Conservation (phyloP, 2,113 vertebrate genomes). For the Barbus barbus region DNA sequence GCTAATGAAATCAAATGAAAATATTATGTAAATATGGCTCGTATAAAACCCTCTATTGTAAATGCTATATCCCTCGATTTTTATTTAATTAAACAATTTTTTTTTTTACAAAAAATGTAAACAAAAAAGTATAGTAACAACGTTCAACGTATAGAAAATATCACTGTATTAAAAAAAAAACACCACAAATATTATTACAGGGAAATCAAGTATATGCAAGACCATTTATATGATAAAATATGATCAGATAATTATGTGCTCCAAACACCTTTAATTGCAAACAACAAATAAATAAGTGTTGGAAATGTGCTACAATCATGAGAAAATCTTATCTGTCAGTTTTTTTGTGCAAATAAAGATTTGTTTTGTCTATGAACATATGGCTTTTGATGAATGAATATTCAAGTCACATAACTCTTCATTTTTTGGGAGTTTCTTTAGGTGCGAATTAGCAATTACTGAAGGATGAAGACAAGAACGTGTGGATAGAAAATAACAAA, state of each 20-base stretch:
- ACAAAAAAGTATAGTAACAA: too few species aligned
- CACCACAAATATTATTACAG: too few species aligned
- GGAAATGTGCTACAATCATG: background rate
- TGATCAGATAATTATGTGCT: background rate
- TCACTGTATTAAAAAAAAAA: too few species aligned
- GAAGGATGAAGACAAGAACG: slow-evolving; percentile 2
- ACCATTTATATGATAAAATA: too few species aligned
- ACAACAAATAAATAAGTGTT: background rate
- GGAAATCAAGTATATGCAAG: too few species aligned
- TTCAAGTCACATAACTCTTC: slow-evolving; percentile 17
- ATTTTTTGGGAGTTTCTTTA: background rate
- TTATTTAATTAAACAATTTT: too few species aligned
- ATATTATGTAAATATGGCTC: too few species aligned
- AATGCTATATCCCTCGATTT: too few species aligned
- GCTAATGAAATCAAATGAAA: too few species aligned
- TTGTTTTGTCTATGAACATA: slow-evolving; percentile 13
- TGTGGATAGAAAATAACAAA: background rate
- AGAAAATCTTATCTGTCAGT: slow-evolving; percentile 4
- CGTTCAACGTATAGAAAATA: too few species aligned
- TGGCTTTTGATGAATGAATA: slow-evolving; percentile 20
- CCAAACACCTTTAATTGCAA: background rate
- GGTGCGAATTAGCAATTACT: background rate
- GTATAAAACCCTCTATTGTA: too few species aligned
- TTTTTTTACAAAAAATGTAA: too few species aligned
- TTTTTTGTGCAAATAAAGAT: slow-evolving; percentile 21